A percentile compares a stretch with the other conserved stretches of the same genome.
Evolutionary conservation across 2,888 invertebrate genomes (phyloP).

Genomic region (Baccha elongata): DNA sequence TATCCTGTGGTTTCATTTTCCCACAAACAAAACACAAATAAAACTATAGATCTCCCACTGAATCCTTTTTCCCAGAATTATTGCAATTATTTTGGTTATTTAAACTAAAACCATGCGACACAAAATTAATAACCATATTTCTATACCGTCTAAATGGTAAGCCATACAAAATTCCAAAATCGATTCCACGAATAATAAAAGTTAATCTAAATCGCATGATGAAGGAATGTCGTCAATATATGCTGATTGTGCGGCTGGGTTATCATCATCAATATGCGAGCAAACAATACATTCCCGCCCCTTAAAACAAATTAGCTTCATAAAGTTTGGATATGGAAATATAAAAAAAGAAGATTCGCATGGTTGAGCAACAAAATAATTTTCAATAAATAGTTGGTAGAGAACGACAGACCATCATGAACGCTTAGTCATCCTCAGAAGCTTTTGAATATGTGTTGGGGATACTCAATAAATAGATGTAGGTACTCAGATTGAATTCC

Average conservation of each 20-base stretch:
- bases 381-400: conserved; percentile 46
- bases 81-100: neutral
- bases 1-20: conserved; percentile 11
- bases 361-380: conserved; percentile 47
- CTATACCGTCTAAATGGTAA: neutral
- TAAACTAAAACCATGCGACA: neutral
- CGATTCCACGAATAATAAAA: conserved; percentile 1
- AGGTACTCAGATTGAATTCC: conserved; percentile 45
- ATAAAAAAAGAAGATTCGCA: conserved; percentile 15
- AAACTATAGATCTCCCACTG: neutral
- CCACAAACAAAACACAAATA: conserved; percentile 29
- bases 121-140: conserved; percentile 23
- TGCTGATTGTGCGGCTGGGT: neutral
- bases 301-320: conserved; percentile 27
- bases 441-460: neutral
- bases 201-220: conserved; percentile 21
- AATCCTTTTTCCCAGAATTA: conserved; percentile 11
- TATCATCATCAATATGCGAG: neutral
- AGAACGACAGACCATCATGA: neutral
- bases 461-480: conserved; percentile 17
- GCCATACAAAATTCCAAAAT: conserved; percentile 12
- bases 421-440: conserved; percentile 45
- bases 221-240: conserved; percentile 17
- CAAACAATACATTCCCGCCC: conserved; percentile 10
- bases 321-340: neutral